Base-by-base conservation (phyloP, 1,140 invertebrate genomes). In the Drosophila navojoa region DNA sequence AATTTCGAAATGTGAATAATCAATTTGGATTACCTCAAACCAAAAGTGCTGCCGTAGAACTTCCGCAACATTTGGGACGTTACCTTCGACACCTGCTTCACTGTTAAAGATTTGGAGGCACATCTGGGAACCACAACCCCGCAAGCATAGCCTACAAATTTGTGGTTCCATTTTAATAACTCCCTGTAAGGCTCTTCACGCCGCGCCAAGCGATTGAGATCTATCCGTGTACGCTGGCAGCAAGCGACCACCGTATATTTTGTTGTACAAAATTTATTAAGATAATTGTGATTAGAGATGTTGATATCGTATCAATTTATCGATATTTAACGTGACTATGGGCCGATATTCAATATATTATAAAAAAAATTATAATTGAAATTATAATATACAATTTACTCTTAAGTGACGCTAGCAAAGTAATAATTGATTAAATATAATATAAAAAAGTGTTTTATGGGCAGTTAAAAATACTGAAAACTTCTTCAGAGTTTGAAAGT, bases 31-130 rank as follows among this genome's bases (percentile, higher is more conserved):
- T 55, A 91, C 90, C 77, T 91, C 82, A 52, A 91, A 91, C 90
- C 90, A 91, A 69, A 91, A 91, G 59, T 91, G 86, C 50, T 90
- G 76, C 42, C 84, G 73, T 44, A 91, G 59, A 57, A 91, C 69
- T 44, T 84, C 68, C 0, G 85, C 81, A 4, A 90, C 84, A 44
- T 84, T 89, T 2, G 66, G 45, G 16, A 72, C 62, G 50, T 68
- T 68, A 25, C 77, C 44, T 55, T 49, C 38, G 53, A 15, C 47
- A 42, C 62, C 22, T 58, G 55, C 16, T 19, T 47, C 27, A 16
- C 29, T 35, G 29, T 22, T 38, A 59, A 85, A 85, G 63, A 85
- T 85, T 35, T 78, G 81, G 45, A 85, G 82, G 61, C 81, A 87
- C 81, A 85, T 85, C 57, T 85, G 81, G 63, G 81, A 74, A n/a